Conservation (phyloP, 2,888 invertebrate genomes). For the Epiblema foenella region DNA sequence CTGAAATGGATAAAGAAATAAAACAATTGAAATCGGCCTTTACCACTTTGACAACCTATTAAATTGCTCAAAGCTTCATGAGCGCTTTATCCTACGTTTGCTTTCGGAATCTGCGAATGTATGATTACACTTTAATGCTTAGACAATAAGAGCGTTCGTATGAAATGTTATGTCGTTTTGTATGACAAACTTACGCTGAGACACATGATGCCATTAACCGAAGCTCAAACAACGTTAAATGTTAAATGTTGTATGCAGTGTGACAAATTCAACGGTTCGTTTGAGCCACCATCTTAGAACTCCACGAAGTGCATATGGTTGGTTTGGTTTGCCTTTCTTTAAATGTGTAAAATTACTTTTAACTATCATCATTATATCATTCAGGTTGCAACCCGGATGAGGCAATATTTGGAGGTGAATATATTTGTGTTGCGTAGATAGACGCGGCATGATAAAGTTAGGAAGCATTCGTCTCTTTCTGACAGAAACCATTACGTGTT, state of each 20-base stretch:
- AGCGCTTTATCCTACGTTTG: too few relatives aligned
- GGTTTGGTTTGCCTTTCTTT: too few relatives aligned
- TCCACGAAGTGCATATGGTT: neutral
- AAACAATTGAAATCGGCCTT: neutral
- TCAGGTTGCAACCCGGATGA: neutral
- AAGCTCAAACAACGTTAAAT: too few relatives aligned
- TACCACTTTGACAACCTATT: neutral
- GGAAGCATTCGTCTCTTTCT: neutral
- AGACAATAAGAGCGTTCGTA: neutral
- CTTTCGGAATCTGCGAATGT: neutral
- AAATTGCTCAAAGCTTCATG: too few relatives aligned
- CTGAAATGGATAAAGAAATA: too few relatives aligned
- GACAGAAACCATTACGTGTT: neutral
- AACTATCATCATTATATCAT: too few relatives aligned
- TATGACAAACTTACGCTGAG: neutral
- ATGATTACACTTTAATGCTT: neutral
- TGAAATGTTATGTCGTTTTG: neutral
- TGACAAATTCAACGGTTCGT: constrained; percentile 1
- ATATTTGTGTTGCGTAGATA: neutral
- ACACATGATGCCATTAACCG: constrained; percentile 7
- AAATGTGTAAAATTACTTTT: too few relatives aligned
- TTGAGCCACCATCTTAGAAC: neutral
- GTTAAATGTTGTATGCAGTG: constrained; percentile 11
- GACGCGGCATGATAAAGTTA: too few relatives aligned
- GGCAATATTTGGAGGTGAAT: neutral